Evolutionary conservation across 2,113 vertebrate species (phyloP), one percentile per base, ranked within the genome.

Genomic region (Lethenteron camtschaticum): DNA sequence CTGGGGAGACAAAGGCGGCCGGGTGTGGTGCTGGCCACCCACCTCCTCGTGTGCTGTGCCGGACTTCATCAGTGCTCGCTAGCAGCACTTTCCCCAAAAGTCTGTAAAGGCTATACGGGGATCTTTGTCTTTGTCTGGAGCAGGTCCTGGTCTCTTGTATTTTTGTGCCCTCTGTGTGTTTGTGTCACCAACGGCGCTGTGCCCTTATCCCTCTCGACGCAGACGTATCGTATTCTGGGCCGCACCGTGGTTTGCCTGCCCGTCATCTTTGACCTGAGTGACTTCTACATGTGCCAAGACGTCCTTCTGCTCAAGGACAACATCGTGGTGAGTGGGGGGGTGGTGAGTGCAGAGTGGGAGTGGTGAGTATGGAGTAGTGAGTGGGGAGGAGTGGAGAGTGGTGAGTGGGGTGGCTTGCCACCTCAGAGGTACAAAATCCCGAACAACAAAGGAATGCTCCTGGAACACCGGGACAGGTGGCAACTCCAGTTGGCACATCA

Each of bases 241-340:
- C 96, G 94, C 81, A 97, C 94, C 8, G 91, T 97, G 68, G 94
- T 97, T 72, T 97, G 89, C 78, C 95, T 94, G 77, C 90, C 94
- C 0, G 95, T 97, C 76, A 90, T 97, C 76, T 99, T 99, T 76
- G 92, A 99, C 81, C 81, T 97, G 18, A 97, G 94, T 72, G 94
- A 97, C 81, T 99, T 99, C 79, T 99, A 97, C 83, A 83, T 99
- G 85, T 95, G 89, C 73, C 94, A 99, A 72, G 92, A 99, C 76
- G 92, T 99, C 68, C 85, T 99, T 83, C 82, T 97, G 78, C 80
- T 99, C 78, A 99, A 96, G 73, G 94, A 96, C 77, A 92, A 99
- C 78, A 97, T 97, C 78, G 94, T 92, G 89, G 94, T 99, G 59
- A 63, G 59, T 14, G 59, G 3, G 59, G 59, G 59, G 59, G 59